phyloP scores from a whole-genome alignment of 2,797 vertebrate genomes.

The Lepilemur ruficaudatus region DNA sequence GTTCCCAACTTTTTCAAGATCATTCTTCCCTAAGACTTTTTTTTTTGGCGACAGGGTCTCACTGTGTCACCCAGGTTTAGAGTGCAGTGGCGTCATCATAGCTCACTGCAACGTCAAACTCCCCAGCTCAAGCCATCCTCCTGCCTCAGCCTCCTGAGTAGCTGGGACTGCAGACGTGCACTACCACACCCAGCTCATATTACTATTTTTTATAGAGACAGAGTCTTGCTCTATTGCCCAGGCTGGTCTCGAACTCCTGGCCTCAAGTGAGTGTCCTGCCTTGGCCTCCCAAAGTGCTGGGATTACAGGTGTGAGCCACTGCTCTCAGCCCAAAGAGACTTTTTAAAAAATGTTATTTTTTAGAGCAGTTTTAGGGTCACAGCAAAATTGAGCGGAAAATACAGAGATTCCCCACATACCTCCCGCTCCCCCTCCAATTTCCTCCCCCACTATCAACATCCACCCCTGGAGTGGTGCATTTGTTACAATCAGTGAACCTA shows the following conservation, averaged over 20 bases:
- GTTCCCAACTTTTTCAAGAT: neutral
- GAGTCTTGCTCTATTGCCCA: neutral
- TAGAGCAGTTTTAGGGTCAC: neutral
- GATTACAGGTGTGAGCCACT: neutral
- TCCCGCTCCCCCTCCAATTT: neutral
- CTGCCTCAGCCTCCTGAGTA: neutral
- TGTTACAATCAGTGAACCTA: neutral
- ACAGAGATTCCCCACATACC: neutral
- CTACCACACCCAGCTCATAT: neutral
- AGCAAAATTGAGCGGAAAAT: neutral
- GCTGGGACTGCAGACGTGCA: neutral
- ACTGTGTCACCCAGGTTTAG: too few relatives aligned
- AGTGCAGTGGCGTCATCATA: too few relatives aligned
- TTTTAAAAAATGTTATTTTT: neutral
- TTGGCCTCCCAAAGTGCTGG: neutral
- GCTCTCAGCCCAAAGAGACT: neutral
- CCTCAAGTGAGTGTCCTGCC: neutral
- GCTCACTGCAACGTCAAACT: neutral
- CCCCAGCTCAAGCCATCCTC: neutral
- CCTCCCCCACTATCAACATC: neutral
- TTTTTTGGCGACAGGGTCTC: too few relatives aligned
- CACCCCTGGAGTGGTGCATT: accelerated
- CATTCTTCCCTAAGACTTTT: neutral
- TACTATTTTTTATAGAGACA: neutral
- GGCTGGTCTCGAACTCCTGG: neutral